A percentile compares a stretch with the other conserved stretches of the same genome.
These are phyloP conservation scores for Sterna hirundo DNA, from an alignment of 2,113 vertebrate genomes.

Conservation along the genomic window DNA sequence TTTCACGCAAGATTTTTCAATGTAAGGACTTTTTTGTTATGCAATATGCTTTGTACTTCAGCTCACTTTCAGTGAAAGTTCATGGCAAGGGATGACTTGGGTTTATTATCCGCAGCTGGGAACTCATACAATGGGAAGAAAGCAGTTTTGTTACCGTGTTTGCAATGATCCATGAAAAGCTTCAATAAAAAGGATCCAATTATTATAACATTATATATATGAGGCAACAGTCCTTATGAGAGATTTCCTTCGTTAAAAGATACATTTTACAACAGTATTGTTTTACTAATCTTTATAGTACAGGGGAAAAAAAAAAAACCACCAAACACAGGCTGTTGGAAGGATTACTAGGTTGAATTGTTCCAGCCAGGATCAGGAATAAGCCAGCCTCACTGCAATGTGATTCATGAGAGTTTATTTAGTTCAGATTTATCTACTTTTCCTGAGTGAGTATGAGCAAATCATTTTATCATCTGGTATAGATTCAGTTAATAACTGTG, in stretches of 20 bases:
- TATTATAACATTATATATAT: not conserved
- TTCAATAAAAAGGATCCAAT: not conserved
- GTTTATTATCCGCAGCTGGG: not conserved
- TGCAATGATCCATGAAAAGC: not conserved
- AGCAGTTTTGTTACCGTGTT: not conserved
- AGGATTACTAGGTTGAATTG: not conserved
- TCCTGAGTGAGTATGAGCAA: not conserved
- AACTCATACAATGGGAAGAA: not conserved
- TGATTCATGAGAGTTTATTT: not conserved
- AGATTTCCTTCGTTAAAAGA: not conserved
- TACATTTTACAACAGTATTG: not conserved
- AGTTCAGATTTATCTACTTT: not conserved
- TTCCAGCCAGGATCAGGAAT: not conserved
- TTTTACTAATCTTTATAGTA: not conserved
- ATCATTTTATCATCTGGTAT: not conserved
- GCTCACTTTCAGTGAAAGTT: not conserved
- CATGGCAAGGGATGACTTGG: not conserved
- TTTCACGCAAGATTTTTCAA: not conserved
- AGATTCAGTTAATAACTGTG: not conserved
- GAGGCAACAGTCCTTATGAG: not conserved
- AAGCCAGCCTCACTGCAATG: not conserved
- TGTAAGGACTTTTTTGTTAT: not conserved
- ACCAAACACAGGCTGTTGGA: not conserved
- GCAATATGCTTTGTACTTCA: not conserved
- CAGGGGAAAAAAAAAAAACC: not conserved